Evolutionary conservation across 2,797 vertebrate genomes (phyloP).

Genomic region (Emydoidea blandingii): DNA sequence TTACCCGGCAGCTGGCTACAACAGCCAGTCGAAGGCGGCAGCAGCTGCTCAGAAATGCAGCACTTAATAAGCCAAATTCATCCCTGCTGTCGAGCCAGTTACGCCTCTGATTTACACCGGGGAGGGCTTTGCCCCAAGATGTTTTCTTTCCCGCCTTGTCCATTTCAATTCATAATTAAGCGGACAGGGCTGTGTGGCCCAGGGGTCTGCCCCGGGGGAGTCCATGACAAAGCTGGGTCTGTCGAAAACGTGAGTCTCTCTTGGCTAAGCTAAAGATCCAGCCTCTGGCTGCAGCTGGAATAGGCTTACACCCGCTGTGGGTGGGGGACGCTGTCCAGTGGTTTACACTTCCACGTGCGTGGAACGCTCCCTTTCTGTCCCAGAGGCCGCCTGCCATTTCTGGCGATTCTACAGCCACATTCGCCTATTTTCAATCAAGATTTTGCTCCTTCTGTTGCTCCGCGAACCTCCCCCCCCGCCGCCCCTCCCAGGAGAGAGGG

Average conservation of each 20-base stretch:
- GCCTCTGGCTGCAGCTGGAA: too few relatives aligned
- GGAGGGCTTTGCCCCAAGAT: neutral
- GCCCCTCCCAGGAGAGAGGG: too few relatives aligned
- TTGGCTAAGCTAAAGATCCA: neutral
- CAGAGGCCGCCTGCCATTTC: accelerated
- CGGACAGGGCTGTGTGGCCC: too few relatives aligned
- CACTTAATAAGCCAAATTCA: neutral
- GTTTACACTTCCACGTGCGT: too few relatives aligned
- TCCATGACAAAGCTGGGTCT: neutral
- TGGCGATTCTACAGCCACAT: too few relatives aligned
- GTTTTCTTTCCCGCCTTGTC: neutral
- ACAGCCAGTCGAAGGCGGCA: too few relatives aligned
- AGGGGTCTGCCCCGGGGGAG: too few relatives aligned
- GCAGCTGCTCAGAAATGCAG: neutral
- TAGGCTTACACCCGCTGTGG: neutral
- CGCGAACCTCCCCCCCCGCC: neutral
- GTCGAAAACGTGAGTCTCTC: neutral
- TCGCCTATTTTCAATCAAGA: neutral
- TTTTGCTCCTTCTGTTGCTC: neutral
- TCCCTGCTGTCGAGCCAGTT: neutral
- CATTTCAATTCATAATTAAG: neutral
- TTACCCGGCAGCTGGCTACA: neutral
- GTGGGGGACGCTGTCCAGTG: neutral
- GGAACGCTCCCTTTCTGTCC: neutral
- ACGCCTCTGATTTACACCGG: neutral